Conservation (phyloP, 2,797 vertebrate genomes). For the Telmatherina bonti region DNA sequence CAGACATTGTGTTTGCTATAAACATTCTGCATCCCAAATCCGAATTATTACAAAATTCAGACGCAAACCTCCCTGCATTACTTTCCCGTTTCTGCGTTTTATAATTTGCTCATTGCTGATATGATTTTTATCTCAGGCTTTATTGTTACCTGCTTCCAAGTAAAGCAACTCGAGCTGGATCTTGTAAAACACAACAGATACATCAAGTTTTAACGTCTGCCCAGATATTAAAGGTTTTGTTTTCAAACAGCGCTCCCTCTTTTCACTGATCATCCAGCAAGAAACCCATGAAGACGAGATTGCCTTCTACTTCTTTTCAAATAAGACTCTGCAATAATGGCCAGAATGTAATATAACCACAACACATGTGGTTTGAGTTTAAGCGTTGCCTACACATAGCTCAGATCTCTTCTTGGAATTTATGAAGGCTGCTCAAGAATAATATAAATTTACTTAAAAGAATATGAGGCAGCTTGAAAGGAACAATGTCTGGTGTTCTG, state of each 20-base stretch:
- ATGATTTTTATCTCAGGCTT: not conserved
- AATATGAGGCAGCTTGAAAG: conserved; percentile 1
- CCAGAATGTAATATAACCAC: conserved; percentile 7
- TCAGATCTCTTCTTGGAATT: not conserved
- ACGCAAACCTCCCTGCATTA: not conserved
- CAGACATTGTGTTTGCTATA: not conserved
- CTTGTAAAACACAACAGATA: not conserved
- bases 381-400: not conserved
- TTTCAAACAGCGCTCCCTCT: not conserved
- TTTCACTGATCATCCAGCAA: not conserved
- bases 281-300: not conserved
- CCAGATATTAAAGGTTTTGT: not conserved
- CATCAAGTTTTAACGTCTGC: not conserved
- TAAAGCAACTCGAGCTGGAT: not conserved
- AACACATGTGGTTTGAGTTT: conserved; percentile 12
- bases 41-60: not conserved
- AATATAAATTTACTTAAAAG: conserved; percentile 7
- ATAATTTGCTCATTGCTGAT: not conserved
- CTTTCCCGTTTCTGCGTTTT: not conserved
- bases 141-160: not conserved
- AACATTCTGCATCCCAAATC: not conserved
- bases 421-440: conserved; percentile 5
- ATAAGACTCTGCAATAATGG: not conserved
- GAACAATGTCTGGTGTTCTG: conserved; percentile 3
- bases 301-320: not conserved